phyloP scores from a whole-genome alignment of 1,140 invertebrate genomes.

The Panagrolaimus sp. region DNA sequence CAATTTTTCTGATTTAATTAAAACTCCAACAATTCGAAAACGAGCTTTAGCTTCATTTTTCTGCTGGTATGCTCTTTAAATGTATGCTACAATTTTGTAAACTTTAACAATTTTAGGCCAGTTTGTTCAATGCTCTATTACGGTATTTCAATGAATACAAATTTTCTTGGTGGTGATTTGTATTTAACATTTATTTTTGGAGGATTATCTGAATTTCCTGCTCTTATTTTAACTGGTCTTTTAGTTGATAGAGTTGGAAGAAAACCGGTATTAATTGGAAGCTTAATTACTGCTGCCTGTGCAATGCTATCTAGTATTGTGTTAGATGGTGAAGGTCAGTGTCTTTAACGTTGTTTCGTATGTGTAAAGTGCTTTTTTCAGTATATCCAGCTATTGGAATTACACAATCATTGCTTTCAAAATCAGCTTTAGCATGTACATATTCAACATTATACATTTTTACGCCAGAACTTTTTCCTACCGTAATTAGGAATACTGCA shows the following conservation, averaged over 20 bases:
- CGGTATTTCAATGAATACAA: conserved; percentile 58
- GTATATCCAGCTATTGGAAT: not conserved
- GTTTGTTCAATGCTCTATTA: conserved; percentile 60
- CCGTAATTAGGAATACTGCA: not conserved
- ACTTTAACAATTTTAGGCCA: conserved; percentile 39
- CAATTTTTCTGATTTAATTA: conserved; percentile 48
- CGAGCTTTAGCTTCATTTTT: not conserved
- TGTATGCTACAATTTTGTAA: not conserved
- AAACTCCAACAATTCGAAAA: conserved; percentile 49
- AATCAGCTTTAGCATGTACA: not conserved
- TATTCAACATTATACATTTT: not conserved
- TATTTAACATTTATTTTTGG: conserved; percentile 16
- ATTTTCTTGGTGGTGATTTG: conserved; percentile 50
- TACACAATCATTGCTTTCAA: not conserved
- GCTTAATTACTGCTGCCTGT: not conserved
- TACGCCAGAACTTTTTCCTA: not conserved
- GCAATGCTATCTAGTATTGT: conserved; percentile 7
- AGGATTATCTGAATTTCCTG: conserved; percentile 14
- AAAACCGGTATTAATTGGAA: not conserved
- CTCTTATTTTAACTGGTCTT: conserved; percentile 27
- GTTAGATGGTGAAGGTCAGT: not conserved
- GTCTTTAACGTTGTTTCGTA: not conserved
- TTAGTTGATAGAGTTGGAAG: conserved; percentile 9
- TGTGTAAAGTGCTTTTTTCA: not conserved
- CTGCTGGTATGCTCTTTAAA: not conserved